These are phyloP conservation scores for Piscicola geometra DNA, from an alignment of 2,888 invertebrate species.

Conservation along the genomic window DNA sequence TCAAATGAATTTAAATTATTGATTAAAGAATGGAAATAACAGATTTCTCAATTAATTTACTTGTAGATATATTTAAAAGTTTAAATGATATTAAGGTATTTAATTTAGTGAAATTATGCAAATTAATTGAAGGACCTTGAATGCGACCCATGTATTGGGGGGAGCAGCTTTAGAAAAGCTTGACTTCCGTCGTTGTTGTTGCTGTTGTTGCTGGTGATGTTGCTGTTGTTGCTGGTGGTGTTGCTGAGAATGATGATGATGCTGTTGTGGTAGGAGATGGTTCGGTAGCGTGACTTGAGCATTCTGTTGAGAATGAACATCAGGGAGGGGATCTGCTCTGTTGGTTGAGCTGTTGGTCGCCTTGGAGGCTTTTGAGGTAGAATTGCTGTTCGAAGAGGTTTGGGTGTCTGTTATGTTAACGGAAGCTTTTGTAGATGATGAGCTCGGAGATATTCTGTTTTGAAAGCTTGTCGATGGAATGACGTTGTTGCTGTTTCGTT, in stretches of 20 bases:
- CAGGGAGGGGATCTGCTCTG: background rate
- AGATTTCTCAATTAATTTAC: no score
- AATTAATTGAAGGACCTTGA: conserved; percentile 27
- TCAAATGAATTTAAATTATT: no score
- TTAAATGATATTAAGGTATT: no score
- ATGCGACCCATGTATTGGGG: conserved; percentile 36
- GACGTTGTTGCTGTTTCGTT: background rate
- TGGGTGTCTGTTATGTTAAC: background rate
- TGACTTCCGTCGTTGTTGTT: conserved; percentile 19
- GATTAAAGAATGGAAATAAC: no score
- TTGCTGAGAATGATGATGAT: background rate
- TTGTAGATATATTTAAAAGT: no score
- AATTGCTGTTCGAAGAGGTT: background rate
- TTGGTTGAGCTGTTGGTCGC: background rate
- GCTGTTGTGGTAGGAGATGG: background rate
- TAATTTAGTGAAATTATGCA: background rate
- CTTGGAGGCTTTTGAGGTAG: background rate
- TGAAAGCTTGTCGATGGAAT: no score
- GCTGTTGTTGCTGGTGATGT: conserved; percentile 7
- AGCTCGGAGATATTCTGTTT: background rate
- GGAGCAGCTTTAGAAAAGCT: conserved; percentile 24
- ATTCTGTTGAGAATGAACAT: background rate
- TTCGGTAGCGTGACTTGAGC: background rate
- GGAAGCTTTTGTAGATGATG: background rate
- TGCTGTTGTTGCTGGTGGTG: background rate